A percentile compares a stretch with the other conserved stretches of the same genome.
These are phyloP conservation scores for Pelosia muscerda DNA, from an alignment of 2,888 invertebrate species.

Conservation along the genomic window DNA sequence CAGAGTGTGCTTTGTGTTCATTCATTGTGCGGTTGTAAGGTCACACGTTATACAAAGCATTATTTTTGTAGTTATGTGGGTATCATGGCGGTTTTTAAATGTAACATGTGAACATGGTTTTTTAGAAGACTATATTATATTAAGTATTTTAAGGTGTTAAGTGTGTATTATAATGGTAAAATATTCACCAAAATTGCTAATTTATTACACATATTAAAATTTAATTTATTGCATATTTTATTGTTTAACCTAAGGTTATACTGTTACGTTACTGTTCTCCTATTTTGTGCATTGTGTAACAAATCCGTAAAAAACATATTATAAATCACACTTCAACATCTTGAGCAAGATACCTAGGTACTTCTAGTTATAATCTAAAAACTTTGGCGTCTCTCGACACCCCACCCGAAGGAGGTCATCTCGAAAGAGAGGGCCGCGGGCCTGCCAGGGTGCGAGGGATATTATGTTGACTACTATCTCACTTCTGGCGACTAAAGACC, in stretches of 20 bases:
- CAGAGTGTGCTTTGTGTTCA: constrained; percentile 4
- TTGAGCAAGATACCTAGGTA: too few relatives aligned
- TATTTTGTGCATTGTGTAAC: background rate
- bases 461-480: too few relatives aligned
- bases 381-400: too few relatives aligned
- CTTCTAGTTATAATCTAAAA: too few relatives aligned
- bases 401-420: too few relatives aligned
- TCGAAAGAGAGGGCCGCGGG: too few relatives aligned
- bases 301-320: background rate
- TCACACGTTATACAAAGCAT: constrained; percentile 14
- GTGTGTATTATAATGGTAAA: background rate
- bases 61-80: background rate
- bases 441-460: too few relatives aligned
- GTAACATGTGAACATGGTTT: background rate
- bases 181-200: background rate
- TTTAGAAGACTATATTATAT: background rate
- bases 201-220: background rate
- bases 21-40: background rate
- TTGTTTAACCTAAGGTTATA: background rate
- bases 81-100: background rate
- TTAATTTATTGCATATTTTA: background rate
- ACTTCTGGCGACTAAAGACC: too few relatives aligned
- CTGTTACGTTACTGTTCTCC: background rate
- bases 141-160: background rate
- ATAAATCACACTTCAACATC: too few relatives aligned